Evolutionary conservation across 2,113 vertebrate species (phyloP).

Genomic region (Electrona antarctica): DNA sequence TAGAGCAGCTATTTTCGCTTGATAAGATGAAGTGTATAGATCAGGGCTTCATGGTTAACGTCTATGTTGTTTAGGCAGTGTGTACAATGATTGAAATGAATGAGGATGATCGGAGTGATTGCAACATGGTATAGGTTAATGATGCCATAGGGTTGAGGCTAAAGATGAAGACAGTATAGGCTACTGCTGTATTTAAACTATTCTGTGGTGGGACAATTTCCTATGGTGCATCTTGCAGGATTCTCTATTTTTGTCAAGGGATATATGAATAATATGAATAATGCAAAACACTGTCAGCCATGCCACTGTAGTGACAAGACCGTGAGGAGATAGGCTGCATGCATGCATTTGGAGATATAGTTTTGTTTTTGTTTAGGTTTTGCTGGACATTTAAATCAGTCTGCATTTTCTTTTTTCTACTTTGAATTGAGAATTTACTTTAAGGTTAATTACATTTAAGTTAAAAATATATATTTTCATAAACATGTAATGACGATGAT

Average conservation of each 20-base stretch:
- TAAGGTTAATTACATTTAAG: conserved; percentile 15
- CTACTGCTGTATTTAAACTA: background rate
- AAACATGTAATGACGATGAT: too few species aligned
- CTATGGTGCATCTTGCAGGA: conserved; percentile 20
- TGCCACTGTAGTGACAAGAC: conserved; percentile 39
- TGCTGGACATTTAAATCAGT: conserved; percentile 43
- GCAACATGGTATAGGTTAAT: too few species aligned
- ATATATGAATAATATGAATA: conserved; percentile 38
- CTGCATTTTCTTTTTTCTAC: conserved; percentile 13
- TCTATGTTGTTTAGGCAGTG: too few species aligned
- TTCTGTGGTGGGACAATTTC: conserved; percentile 1
- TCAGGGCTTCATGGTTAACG: too few species aligned
- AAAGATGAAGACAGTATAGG: too few species aligned
- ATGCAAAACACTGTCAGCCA: conserved; percentile 57
- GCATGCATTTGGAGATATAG: conserved; percentile 26
- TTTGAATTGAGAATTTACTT: background rate
- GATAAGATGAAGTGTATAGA: too few species aligned
- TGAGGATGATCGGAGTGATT: too few species aligned
- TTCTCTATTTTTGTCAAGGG: conserved; percentile 45
- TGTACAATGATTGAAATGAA: too few species aligned
- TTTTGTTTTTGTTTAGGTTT: background rate
- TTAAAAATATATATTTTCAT: background rate
- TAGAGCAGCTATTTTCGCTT: too few species aligned
- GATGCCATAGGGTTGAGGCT: too few species aligned
- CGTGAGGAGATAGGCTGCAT: conserved; percentile 34